A percentile compares a stretch with the other conserved stretches of the same genome.
Conservation (phyloP, 2,797 vertebrate species). For the Prunella strophiata region DNA sequence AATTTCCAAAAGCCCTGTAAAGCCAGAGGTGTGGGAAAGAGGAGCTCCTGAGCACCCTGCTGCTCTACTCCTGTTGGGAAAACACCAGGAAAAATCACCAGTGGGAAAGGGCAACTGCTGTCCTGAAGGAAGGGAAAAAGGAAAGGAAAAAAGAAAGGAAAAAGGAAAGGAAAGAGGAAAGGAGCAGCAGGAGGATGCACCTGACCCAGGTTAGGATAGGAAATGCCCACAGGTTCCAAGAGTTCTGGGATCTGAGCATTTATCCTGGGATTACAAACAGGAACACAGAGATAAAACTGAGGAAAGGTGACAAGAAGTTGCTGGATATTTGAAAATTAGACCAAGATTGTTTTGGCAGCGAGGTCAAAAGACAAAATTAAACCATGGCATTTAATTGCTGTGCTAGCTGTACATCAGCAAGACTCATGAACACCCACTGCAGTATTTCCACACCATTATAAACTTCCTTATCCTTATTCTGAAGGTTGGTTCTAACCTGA, state of each 20-base stretch:
- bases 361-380: not conserved
- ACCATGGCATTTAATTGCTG: not conserved
- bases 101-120: fast-evolving
- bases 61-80: not conserved
- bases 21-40: not conserved
- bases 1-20: not conserved
- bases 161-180: no score
- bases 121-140: not conserved
- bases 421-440: fast-evolving
- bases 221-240: not conserved
- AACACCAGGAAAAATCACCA: not conserved
- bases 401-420: not conserved
- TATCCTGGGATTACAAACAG: not conserved
- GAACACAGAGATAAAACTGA: not conserved
- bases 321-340: not conserved
- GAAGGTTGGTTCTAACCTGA: not conserved
- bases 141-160: no score
- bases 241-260: not conserved
- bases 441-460: not conserved
- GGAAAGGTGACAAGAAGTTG: not conserved
- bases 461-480: not conserved
- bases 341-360: not conserved
- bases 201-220: not conserved
- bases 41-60: not conserved
- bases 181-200: not conserved